phyloP scores from a whole-genome alignment of 2,113 vertebrate genomes.

The Leucoraja erinaceus region DNA sequence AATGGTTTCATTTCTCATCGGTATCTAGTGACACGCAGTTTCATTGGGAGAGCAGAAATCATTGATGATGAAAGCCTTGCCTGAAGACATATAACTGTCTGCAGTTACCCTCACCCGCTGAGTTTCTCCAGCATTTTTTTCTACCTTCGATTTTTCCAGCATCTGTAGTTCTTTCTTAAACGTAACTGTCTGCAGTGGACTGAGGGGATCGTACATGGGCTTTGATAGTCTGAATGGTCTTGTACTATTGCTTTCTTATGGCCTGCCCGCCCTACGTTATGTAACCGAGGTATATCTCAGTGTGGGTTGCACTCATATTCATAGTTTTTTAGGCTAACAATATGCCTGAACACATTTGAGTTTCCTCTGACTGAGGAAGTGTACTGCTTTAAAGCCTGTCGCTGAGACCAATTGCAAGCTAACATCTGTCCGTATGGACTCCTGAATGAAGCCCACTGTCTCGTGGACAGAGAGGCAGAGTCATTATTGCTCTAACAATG shows the following conservation, averaged over 20 bases:
- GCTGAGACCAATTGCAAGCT: not conserved
- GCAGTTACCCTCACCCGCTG: not conserved
- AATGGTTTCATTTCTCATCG: not conserved
- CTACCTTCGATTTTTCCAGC: no score
- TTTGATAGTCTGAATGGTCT: not conserved
- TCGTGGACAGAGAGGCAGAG: not conserved
- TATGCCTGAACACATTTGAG: not conserved
- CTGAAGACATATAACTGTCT: not conserved
- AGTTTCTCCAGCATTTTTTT: no score
- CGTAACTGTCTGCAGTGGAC: not conserved
- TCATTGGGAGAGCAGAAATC: not conserved
- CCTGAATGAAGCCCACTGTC: not conserved
- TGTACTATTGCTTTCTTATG: not conserved
- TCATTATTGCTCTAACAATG: no score
- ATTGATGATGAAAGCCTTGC: not conserved
- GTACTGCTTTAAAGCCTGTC: not conserved
- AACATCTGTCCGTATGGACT: not conserved
- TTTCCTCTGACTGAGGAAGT: not conserved
- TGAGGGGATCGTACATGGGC: not conserved
- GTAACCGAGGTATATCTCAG: no score
- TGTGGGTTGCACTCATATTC: not conserved
- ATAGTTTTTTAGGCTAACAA: not conserved
- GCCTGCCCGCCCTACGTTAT: not conserved
- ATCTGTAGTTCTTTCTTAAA: no score
- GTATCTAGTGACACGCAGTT: not conserved